Conservation (phyloP, 2,113 vertebrate genomes). For the Corydoras sp. region DNA sequence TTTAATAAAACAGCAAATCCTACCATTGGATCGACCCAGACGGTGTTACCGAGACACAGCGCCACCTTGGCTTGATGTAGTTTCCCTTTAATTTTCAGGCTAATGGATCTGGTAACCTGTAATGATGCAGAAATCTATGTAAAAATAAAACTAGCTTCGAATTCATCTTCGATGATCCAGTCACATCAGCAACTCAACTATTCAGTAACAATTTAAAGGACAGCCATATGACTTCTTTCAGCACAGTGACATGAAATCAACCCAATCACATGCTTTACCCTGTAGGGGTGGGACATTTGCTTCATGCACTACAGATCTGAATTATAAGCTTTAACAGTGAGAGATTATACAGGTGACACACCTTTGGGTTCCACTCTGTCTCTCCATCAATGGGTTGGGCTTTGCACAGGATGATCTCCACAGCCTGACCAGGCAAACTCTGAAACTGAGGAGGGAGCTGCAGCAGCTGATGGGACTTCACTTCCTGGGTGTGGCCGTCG, state of each 20-base stretch:
- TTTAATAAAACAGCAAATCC: background rate
- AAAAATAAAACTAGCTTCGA: background rate
- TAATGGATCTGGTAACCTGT: conserved; percentile 77
- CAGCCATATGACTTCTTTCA: no score
- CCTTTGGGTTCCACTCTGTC: conserved; percentile 83
- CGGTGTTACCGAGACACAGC: conserved; percentile 72
- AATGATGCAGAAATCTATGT: conserved; percentile 12
- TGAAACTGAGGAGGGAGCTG: conserved; percentile 72
- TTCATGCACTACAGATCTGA: no score
- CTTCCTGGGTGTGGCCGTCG: conserved; percentile 69
- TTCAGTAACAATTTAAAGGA: no score
- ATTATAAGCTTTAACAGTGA: no score
- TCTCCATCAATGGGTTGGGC: conserved; percentile 81
- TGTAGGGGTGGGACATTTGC: no score
- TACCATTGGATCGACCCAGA: conserved; percentile 90
- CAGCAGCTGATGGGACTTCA: conserved; percentile 68
- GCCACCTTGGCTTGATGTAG: conserved; percentile 76
- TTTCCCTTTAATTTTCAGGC: conserved; percentile 75
- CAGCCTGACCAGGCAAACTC: conserved; percentile 70
- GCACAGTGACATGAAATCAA: no score
- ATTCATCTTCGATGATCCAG: background rate
- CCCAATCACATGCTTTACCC: no score
- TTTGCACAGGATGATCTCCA: conserved; percentile 81
- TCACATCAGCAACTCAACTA: no score
- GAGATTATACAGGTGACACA: conserved; percentile 36